Conservation (phyloP, 2,113 vertebrate species). For the Crotalus tigris region DNA sequence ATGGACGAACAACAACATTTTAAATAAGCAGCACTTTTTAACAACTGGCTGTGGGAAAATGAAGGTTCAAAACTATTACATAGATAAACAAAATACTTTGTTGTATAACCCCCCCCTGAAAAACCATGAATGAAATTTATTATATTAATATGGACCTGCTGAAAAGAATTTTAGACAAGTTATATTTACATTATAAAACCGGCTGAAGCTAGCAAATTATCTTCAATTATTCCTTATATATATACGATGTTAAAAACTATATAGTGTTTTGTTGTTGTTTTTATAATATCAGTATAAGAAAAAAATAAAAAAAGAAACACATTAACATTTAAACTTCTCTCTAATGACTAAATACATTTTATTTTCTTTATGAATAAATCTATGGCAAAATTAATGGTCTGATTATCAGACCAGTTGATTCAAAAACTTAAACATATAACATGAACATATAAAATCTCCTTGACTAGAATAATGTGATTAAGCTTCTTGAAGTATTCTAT, state of each 20-base stretch:
- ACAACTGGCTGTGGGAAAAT: not conserved
- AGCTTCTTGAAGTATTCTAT: not conserved
- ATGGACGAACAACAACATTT: not conserved
- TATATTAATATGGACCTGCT: not conserved
- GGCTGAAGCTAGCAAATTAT: not conserved
- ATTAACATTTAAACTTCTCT: not conserved
- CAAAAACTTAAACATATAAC: not conserved
- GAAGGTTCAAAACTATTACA: not conserved
- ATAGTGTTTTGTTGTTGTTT: no score
- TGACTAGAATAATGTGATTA: not conserved
- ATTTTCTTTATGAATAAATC: slow-evolving; percentile 14
- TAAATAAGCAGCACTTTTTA: not conserved
- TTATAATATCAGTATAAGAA: not conserved
- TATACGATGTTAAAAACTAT: no score
- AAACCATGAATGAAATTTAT: not conserved
- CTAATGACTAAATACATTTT: slow-evolving; percentile 23
- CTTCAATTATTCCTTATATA: not conserved
- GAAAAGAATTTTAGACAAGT: not conserved
- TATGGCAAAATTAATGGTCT: slow-evolving; percentile 14
- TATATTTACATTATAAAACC: not conserved
- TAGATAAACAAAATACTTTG: not conserved
- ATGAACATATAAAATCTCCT: slow-evolving; percentile 1
- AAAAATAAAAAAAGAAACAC: not conserved
- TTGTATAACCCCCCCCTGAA: not conserved
- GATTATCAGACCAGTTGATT: slow-evolving; percentile 10